These are phyloP conservation scores for Agrotis clavis DNA, from an alignment of 2,888 invertebrate genomes.

Conservation along the genomic window DNA sequence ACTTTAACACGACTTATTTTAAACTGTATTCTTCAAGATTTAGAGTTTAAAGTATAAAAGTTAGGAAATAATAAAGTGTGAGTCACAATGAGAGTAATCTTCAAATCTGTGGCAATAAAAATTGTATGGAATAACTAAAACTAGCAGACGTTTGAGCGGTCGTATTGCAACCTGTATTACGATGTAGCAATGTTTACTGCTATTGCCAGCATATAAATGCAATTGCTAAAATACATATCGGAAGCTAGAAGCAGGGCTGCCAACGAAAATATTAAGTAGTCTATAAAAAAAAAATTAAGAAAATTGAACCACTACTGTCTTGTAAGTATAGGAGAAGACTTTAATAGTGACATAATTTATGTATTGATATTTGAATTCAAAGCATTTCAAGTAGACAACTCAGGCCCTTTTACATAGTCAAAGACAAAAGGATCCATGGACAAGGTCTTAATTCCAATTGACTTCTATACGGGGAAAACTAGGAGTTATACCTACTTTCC, in stretches of 20 bases:
- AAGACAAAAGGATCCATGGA: no score
- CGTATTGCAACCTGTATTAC: slow-evolving; percentile 60
- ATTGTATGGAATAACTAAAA: slow-evolving; percentile 47
- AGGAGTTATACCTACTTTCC: no score
- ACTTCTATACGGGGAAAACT: no score
- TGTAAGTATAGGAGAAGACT: no score
- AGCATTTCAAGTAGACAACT: no score
- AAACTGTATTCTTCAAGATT: slow-evolving; percentile 7
- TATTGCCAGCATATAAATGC: slow-evolving; percentile 68
- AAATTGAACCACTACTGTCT: no score
- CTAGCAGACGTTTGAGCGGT: slow-evolving; percentile 48
- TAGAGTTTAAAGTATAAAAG: slow-evolving; percentile 39
- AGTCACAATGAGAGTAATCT: slow-evolving; percentile 53
- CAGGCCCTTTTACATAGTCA: no score
- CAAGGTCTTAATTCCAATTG: no score
- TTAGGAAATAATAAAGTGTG: slow-evolving; percentile 41
- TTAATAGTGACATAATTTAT: no score
- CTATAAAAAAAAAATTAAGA: no score
- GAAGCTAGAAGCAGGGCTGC: slow-evolving; percentile 50
- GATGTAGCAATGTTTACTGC: slow-evolving; percentile 51
- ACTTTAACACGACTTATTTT: neutral
- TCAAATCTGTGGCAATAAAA: slow-evolving; percentile 55
- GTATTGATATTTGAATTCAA: no score
- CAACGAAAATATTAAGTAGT: neutral
- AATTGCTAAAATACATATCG: slow-evolving; percentile 63